Conservation (phyloP, 37 sponge, comb jelly and placozoan species). For the Amphimedon queenslandica region DNA sequence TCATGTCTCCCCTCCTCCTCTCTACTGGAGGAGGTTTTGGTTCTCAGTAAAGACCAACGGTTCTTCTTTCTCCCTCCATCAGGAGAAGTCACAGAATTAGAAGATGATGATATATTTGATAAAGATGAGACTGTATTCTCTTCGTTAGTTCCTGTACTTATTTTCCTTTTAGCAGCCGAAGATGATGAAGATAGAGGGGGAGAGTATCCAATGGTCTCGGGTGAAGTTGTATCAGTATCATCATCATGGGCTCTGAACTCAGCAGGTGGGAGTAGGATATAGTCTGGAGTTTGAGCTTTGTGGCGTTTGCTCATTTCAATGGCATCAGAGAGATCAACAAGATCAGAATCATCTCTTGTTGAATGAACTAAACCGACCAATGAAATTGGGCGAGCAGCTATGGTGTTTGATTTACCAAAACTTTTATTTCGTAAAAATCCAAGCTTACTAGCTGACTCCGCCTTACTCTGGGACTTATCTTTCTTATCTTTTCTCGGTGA, state of each 20-base stretch:
- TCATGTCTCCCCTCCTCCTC: no score
- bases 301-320: not conserved
- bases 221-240: not conserved
- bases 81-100: not conserved
- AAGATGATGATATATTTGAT: not conserved
- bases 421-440: not conserved
- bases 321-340: not conserved
- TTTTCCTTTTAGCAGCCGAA: slow-evolving; percentile 18
- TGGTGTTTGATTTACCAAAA: not conserved
- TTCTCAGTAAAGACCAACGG: not conserved
- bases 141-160: not conserved
- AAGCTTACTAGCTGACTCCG: not conserved
- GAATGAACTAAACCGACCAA: slow-evolving; percentile 8
- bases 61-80: not conserved
- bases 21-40: no score
- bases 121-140: not conserved
- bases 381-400: not conserved
- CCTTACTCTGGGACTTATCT: not conserved
- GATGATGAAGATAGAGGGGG: no score
- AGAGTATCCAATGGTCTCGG: no score
- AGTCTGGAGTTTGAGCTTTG: not conserved
- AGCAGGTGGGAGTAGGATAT: not conserved
- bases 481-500: not conserved
- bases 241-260: not conserved
- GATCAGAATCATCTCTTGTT: not conserved